Conservation (phyloP, 2,113 vertebrate species). For the Corythoichthys intestinalis region DNA sequence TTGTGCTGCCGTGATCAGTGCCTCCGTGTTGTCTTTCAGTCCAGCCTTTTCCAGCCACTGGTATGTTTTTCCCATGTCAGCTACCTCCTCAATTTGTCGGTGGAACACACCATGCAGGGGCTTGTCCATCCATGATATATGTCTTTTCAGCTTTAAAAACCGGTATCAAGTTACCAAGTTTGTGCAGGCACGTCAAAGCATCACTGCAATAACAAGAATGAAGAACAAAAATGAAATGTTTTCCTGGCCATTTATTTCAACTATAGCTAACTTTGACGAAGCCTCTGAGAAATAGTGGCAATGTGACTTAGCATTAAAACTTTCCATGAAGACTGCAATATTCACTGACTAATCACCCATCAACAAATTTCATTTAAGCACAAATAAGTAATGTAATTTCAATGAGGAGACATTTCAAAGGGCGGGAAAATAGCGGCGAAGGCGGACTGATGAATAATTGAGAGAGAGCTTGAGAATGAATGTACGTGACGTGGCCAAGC, state of each 20-base stretch:
- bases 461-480: conserved; percentile 9
- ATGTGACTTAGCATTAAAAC: background rate
- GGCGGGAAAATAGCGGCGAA: background rate
- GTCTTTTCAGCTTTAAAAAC: background rate
- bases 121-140: too few relatives aligned
- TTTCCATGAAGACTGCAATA: background rate
- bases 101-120: too few relatives aligned
- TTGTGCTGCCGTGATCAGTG: too few relatives aligned
- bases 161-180: too few relatives aligned
- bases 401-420: background rate
- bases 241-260: background rate
- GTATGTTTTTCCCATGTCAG: too few relatives aligned
- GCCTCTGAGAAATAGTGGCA: background rate
- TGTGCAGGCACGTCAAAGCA: background rate
- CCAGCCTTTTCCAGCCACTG: too few relatives aligned
- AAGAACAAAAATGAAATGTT: background rate
- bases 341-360: background rate
- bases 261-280: background rate
- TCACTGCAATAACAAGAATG: background rate
- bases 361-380: background rate
- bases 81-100: too few relatives aligned
- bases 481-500: conserved; percentile 6
- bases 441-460: conserved; percentile 17
- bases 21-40: too few relatives aligned
- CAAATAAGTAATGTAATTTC: background rate